Evolutionary conservation across 2,113 vertebrate genomes (phyloP).

Genomic region (Erythrocercus mccallii): DNA sequence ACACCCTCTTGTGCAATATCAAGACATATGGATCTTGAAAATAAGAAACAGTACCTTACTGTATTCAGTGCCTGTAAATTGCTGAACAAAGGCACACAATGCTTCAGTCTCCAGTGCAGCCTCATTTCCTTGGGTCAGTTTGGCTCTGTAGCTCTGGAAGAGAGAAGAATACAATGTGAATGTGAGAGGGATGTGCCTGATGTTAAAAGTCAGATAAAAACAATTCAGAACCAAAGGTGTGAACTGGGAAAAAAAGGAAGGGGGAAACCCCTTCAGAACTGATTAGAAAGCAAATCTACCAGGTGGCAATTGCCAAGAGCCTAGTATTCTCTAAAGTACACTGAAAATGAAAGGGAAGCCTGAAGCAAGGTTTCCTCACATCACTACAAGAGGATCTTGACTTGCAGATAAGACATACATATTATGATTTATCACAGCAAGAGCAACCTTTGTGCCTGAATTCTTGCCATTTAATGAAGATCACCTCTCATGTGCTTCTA

Average conservation of each 20-base stretch:
- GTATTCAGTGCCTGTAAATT: conserved; percentile 83
- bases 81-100: conserved; percentile 89
- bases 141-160: conserved; percentile 87
- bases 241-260: neutral
- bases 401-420: neutral
- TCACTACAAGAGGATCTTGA: neutral
- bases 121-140: conserved; percentile 85
- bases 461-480: neutral
- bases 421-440: neutral
- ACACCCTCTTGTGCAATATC: neutral
- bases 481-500: neutral
- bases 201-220: neutral
- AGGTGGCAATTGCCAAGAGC: neutral
- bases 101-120: conserved; percentile 89
- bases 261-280: neutral
- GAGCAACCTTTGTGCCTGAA: neutral
- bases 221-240: neutral
- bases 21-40: neutral
- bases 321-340: neutral
- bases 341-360: neutral
- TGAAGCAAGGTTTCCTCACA: neutral
- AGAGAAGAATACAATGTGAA: neutral
- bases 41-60: conserved; percentile 76
- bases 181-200: rapidly evolving
- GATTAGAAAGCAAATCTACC: neutral